Base-by-base conservation (phyloP, 2,888 invertebrate genomes). In the Macrosoma leucophasiata region DNA sequence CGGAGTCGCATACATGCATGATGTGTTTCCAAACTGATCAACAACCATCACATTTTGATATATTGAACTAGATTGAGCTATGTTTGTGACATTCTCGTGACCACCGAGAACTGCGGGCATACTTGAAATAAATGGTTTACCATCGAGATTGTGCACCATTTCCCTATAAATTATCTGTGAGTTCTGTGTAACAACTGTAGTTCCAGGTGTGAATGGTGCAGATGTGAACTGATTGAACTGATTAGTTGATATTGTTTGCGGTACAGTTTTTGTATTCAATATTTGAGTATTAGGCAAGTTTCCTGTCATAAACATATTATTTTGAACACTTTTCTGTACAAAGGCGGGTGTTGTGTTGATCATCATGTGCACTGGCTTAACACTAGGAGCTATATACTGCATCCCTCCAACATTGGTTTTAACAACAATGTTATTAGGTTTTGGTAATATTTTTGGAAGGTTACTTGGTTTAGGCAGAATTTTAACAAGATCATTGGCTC, bases 1-100 rank as follows among this genome's bases (percentile, higher is more conserved):
- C 19, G 79, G 76, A 26, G 69, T 46, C 30, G 71, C 53, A 31
- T 79, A 84, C 74, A 84, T 73, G 50, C 81, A 82, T 2, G 84
- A 76, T 12, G 76, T 60, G 43, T 78, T 78, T 2, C 81, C 77
- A 60, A 70, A 79, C 37, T 77, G 84, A 44, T 84, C 82, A 9
- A 84, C 67, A 5, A 84, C 74, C 82, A 84, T 81, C 13, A 84
- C 67, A 65, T 84, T 84, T 41, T 82, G 84, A 53, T 82, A 84
- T 64, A 82, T 55, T 3, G 82, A 72, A 43, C 66, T 72, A 17
- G 68, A 61, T 48, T 77, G 78, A 26, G 77, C 58, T 18, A 76
- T 61, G 57, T 73, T 77, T 26, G 73, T 55, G 23, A 74, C 59
- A 57, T 72, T 78, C 29, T 78, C 74, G 39, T 69, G 69, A 21